phyloP scores from a whole-genome alignment of 2,888 invertebrate species.

The Therioaphis trifolii region DNA sequence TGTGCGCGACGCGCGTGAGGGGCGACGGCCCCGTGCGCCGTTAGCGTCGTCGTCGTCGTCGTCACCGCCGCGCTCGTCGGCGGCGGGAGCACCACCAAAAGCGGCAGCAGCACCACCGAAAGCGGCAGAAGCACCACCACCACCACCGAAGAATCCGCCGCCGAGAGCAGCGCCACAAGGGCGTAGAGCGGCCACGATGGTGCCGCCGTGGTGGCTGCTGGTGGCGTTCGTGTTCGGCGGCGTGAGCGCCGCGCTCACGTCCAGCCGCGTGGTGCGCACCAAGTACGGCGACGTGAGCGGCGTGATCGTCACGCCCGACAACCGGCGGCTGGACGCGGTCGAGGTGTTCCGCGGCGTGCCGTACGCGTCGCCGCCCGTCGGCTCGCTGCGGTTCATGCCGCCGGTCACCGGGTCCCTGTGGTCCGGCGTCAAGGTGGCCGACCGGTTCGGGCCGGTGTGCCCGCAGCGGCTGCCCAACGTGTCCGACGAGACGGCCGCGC shows the following conservation, averaged over 20 bases:
- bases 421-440: constrained; percentile 89
- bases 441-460: constrained; percentile 89
- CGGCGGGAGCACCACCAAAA: not conserved
- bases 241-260: constrained; percentile 69
- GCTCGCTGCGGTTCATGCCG: constrained; percentile 93
- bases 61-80: not conserved
- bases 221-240: constrained; percentile 65
- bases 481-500: constrained; percentile 83
- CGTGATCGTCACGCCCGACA: constrained; percentile 84
- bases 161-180: not conserved
- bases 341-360: constrained; percentile 94
- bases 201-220: constrained; percentile 63
- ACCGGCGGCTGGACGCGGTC: constrained; percentile 85
- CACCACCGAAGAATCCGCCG: no score
- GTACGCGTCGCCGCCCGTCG: constrained; percentile 92
- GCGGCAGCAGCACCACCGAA: no score
- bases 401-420: constrained; percentile 93
- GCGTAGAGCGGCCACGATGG: constrained; percentile 37
- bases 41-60: constrained; percentile 3
- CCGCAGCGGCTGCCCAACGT: constrained; percentile 91
- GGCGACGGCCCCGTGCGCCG: constrained; percentile 60
- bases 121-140: no score
- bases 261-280: constrained; percentile 86
- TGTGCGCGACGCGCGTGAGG: not conserved
- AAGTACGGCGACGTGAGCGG: constrained; percentile 90